phyloP scores from a whole-genome alignment of 2,113 vertebrate species.

The Apaloderma vittatum region DNA sequence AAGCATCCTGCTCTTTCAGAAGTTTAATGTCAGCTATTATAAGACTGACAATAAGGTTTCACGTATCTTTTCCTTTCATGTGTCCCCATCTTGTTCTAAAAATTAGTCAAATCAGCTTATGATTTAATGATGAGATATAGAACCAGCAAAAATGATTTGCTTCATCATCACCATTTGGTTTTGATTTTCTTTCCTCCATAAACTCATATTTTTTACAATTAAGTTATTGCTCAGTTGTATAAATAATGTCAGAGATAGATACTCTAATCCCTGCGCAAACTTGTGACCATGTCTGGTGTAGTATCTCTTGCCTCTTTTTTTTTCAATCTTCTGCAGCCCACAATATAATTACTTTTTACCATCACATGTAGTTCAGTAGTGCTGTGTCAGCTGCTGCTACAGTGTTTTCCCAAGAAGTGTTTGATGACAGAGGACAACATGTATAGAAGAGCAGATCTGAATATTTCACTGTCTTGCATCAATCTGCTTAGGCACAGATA shows the following conservation, averaged over 20 bases:
- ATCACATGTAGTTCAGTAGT: not conserved
- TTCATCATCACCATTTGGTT: rapidly evolving
- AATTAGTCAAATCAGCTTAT: not conserved
- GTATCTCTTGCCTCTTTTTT: not conserved
- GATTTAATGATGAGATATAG: not conserved
- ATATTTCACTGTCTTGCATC: not conserved
- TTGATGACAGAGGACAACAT: not conserved
- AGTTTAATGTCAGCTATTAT: not conserved
- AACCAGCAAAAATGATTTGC: not conserved
- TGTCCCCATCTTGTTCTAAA: not conserved
- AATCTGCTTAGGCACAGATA: not conserved
- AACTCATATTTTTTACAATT: not conserved
- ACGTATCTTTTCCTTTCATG: not conserved
- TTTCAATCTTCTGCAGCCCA: not conserved
- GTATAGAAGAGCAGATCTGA: not conserved
- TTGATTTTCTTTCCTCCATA: no score
- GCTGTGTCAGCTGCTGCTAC: not conserved
- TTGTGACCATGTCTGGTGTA: not conserved
- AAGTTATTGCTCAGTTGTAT: not conserved
- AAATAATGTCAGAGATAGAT: not conserved
- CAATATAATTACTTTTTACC: not conserved
- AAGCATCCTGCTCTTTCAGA: not conserved
- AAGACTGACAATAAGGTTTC: not conserved
- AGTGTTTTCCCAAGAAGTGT: not conserved
- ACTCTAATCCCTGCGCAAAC: not conserved